Base-by-base conservation (phyloP, 2,888 invertebrate species). In the Morpho achilles region DNA sequence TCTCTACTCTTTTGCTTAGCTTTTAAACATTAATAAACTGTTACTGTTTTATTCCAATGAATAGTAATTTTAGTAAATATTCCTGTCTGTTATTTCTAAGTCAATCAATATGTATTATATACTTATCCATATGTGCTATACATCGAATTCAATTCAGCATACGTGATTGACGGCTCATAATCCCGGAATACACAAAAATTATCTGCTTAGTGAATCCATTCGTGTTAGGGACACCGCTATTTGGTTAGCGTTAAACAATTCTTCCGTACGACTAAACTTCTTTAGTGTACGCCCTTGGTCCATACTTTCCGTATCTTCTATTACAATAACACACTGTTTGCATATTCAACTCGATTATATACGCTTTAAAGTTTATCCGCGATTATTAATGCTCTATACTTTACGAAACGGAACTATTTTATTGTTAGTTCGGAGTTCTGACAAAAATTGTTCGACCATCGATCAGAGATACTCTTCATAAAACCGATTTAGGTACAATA, bases 241-340 rank as follows among this genome's bases (percentile, higher is more conserved):
- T 89, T 89, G 86, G 87, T 76, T 81, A 87, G 88, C 82, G 89
- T 85, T 87, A 89, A 88, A 87, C 84, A 87, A 87, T 87, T 84
- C 81, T 89, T 89, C 87, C 88, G 80, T 85, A 67, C 77, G 89
- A 87, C 81, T 87, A 74, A 74, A 67, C 80, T 72, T 69, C 69
- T 71, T 77, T 82, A 83, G 85, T 82, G 79, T 77, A 67, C 74
- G 69, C 82, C 79, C 82, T 81, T 82, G 80, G 82, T 75, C 50
- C 72, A 74, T 71, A 77, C 73, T 78, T 76, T 73, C 76, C 76
- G 76, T 72, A 70, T 76, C 72, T 73, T 74, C 72, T 70, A 73
- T 67, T 72, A 73, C 73, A 71, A 75, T 76, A 70, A 72, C 72
- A 71, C 73, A 74, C 72, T 85, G 79, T 86, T 85, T 84, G 84